Base-by-base conservation (phyloP, 2,888 invertebrate genomes). In the Mimas tiliae region DNA sequence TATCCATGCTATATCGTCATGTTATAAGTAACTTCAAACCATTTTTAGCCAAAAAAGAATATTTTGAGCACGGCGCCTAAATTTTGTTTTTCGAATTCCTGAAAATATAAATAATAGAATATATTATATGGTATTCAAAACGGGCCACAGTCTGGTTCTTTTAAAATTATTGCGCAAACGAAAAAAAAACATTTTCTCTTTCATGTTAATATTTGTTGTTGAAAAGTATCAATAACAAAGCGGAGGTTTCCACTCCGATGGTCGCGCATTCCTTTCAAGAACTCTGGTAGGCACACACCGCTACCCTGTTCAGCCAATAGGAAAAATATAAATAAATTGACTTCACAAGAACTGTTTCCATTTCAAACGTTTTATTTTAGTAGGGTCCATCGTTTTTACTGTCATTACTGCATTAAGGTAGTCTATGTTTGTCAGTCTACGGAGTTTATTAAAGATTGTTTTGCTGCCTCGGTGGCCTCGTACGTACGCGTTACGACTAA, bases 161-260 rank as follows among this genome's bases (percentile, higher is more conserved):
- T 38, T 19, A 14, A 42, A 58, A 21, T 58, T 58, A 58, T 38
- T 42, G 19, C 42, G 16, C 11, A 16, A 38, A 19, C 9, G 19
- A 50, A 42, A 38, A 55, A 42, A 58, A 19, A n/a, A 38, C 16
- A n/a, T 38, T 55, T 55, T 42, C 58, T 55, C 58, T 58, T 58
- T 58, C 67, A 16, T 62, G 67, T 69, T 71, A 62, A 65, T 69
- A 73, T 73, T 69, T 69, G 63, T 65, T 55, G 68, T 67, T 48
- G 33, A 65, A 63, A 65, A 68, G 42, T 68, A 51, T 65, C 67
- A 66, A 68, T 68, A 72, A 75, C 74, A 72, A 68, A 42, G 62
- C 58, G 58, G 58, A 16, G 58, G 58, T 58, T 58, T 58, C 19
- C 58, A 21, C 55, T 62, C 21, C n/a, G 2, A 34, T 33, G 52